These are phyloP conservation scores for Solea senegalensis DNA, from an alignment of 2,113 vertebrate species.

Conservation along the genomic window DNA sequence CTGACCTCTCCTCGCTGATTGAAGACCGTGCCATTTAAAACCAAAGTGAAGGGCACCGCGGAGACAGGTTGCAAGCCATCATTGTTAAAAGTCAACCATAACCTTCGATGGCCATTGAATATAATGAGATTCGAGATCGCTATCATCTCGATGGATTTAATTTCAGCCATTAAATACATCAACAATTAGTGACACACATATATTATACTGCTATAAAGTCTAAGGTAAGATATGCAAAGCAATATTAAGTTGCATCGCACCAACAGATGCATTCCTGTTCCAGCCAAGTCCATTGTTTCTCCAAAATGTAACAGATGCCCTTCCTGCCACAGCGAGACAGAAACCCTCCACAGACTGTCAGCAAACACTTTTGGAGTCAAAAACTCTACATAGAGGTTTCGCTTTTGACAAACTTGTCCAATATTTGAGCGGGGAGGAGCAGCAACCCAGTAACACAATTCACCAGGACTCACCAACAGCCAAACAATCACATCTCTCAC, in stretches of 20 bases:
- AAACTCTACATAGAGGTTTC: neutral
- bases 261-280: conserved; percentile 15
- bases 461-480: conserved; percentile 40
- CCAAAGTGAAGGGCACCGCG: conserved; percentile 44
- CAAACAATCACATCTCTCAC: conserved; percentile 28
- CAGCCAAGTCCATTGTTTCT: conserved; percentile 24
- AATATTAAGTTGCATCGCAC: neutral
- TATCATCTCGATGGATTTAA: conserved; percentile 10
- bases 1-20: conserved; percentile 67
- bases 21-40: conserved; percentile 72
- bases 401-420: conserved; percentile 17
- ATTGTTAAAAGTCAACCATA: conserved; percentile 64
- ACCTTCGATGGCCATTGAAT: conserved; percentile 54
- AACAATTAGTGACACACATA: no score
- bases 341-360: neutral
- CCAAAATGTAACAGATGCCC: conserved; percentile 22
- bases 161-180: no score
- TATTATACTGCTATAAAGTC: no score
- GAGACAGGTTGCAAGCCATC: conserved; percentile 39
- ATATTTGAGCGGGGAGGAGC: conserved; percentile 31
- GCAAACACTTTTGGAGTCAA: neutral
- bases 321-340: conserved; percentile 1
- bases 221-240: neutral
- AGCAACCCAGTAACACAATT: conserved; percentile 31
- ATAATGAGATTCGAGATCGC: conserved; percentile 46